Base-by-base conservation (phyloP, 2,888 invertebrate species). In the Crocallis elinguaria region DNA sequence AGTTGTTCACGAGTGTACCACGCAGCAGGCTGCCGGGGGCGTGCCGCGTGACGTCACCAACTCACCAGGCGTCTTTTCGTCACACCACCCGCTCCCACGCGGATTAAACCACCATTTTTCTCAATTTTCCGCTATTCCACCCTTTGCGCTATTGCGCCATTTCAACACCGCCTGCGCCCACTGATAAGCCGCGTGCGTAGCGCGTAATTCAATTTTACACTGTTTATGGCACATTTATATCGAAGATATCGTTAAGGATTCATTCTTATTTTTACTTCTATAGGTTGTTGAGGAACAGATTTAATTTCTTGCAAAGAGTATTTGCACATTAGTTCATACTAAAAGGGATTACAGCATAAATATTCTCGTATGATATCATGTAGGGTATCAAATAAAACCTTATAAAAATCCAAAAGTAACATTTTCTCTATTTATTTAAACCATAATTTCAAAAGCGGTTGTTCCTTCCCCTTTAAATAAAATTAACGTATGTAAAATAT, bases 61-160 rank as follows among this genome's bases (percentile, higher is more conserved):
- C 83, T 81, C 80, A 82, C 27, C 11, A 27, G 44, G 13, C 46
- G 38, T 30, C 44, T 14, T 54, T 59, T 38, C 63, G 61, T 60
- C 53, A 57, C 39, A 33, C 58, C 64, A 43, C 65, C 49, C 33
- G n/a, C 43, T 60, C 59, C 61, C 65, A 66, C 51, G 57, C 49
- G 58, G 21, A 19, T 44, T 42, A 38, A 30, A 54, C 7, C 37
- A 44, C 66, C 74, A 74, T 79, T 84, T 81, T 80, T 75, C 77
- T 75, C 80, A 84, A 86, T 87, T 86, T 86, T 83, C 84, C 84
- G 78, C 82, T 67, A 69, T 68, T 66, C 70, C 62, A 56, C 71
- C 69, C 77, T 81, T 43, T 29, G 5, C 27, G 36, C 29, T 21
- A 36, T 32, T 44, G 16, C 51, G 39, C 17, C 23, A 81, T 69